These are phyloP conservation scores for Cheiracanthium punctorium DNA, from an alignment of 2,888 invertebrate genomes.

Conservation along the genomic window DNA sequence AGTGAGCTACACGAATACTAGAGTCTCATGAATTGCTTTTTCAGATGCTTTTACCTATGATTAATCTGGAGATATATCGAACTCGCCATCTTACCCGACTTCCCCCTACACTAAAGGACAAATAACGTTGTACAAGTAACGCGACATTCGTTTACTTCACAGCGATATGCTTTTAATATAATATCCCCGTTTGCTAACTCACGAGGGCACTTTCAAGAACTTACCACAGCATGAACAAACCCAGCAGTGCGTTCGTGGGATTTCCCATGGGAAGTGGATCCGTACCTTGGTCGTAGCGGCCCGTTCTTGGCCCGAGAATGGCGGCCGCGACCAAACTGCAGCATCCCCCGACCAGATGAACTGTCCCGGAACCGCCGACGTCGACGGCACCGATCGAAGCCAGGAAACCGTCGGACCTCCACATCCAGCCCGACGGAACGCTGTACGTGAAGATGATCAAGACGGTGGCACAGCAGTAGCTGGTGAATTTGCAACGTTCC, in stretches of 20 bases:
- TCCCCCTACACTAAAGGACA: too few species aligned
- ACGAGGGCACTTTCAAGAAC: too few species aligned
- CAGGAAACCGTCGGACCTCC: constrained; percentile 73
- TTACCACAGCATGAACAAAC: constrained; percentile 90
- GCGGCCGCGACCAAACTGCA: constrained; percentile 90
- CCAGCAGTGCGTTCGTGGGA: constrained; percentile 93
- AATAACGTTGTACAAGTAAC: too few species aligned
- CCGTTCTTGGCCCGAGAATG: constrained; percentile 91
- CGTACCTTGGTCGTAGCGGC: constrained; percentile 84
- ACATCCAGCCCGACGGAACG: constrained; percentile 83
- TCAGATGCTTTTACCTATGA: too few species aligned
- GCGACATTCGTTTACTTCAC: too few species aligned
- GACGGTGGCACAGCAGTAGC: constrained; percentile 93
- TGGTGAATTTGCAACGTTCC: constrained; percentile 85
- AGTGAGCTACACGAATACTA: too few species aligned
- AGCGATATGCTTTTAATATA: too few species aligned
- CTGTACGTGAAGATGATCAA: constrained; percentile 93
- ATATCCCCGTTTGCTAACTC: too few species aligned
- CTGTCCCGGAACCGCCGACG: constrained; percentile 91
- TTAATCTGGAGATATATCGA: too few species aligned
- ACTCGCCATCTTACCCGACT: too few species aligned
- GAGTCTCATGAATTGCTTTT: too few species aligned
- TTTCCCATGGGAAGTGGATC: constrained; percentile 88
- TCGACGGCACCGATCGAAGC: constrained; percentile 85
- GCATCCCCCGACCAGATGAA: constrained; percentile 88